A percentile compares a stretch with the other conserved stretches of the same genome.
Conservation (phyloP, 2,797 vertebrate species). For the Neostethus bicornis region DNA sequence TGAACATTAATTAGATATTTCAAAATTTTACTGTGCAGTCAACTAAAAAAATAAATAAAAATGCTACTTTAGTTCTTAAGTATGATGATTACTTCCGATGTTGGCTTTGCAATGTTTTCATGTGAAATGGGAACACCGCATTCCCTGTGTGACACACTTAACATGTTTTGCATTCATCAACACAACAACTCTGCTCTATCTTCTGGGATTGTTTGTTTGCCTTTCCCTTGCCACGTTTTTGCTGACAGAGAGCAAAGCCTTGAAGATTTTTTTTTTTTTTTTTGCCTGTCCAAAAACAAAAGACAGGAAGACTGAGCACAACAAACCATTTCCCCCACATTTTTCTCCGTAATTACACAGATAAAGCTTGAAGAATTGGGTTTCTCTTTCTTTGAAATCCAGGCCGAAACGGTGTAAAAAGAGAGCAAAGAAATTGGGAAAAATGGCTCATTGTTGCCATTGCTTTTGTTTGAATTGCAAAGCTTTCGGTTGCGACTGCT, state of each 20-base stretch:
- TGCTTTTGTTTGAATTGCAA: constrained; percentile 43
- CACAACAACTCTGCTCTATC: constrained; percentile 33
- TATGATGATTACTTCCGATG: constrained; percentile 7
- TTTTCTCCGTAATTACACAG: constrained; percentile 69
- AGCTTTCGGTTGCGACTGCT: constrained; percentile 24
- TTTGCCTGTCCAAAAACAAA: constrained; percentile 58
- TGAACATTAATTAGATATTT: constrained; percentile 3
- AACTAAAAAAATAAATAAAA: no score
- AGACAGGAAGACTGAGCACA: constrained; percentile 47
- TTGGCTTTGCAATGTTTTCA: constrained; percentile 19
- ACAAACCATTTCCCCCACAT: constrained; percentile 61
- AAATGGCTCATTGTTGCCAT: constrained; percentile 43
- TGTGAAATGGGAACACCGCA: constrained; percentile 1
- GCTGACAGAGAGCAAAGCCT: constrained; percentile 58
- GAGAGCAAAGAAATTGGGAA: constrained; percentile 40
- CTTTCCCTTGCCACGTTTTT: constrained; percentile 47
- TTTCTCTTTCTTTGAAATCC: constrained; percentile 54
- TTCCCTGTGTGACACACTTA: constrained; percentile 26
- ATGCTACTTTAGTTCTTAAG: not conserved
- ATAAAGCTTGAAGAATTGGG: constrained; percentile 53
- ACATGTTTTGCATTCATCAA: constrained; percentile 30
- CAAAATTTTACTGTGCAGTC: not conserved
- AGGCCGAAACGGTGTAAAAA: constrained; percentile 55
- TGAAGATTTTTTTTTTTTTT: constrained; percentile 54
- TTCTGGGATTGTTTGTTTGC: constrained; percentile 30